Conservation (phyloP, 1,140 invertebrate species). For the Nomia melanderi region DNA sequence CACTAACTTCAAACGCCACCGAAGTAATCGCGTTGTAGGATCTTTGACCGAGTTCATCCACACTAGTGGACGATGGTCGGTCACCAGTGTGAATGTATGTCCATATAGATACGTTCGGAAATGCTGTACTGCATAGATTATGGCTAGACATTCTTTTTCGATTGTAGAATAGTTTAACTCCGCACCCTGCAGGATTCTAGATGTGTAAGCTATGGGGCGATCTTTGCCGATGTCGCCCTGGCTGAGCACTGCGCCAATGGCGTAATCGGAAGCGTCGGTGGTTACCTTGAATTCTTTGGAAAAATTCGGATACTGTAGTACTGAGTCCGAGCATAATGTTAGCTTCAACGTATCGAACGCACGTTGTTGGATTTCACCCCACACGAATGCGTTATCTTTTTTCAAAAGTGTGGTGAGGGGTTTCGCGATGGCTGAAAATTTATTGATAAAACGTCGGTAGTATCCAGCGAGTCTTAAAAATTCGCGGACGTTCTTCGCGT, state of each 20-base stretch:
- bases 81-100: not conserved
- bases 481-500: not conserved
- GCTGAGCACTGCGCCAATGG: not conserved
- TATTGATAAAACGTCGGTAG: not conserved
- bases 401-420: too few relatives aligned
- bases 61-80: too few relatives aligned
- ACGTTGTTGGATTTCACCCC: not conserved
- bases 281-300: not conserved
- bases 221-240: not conserved
- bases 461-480: not conserved
- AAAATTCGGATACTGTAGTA: not conserved
- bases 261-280: not conserved
- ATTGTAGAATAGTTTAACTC: slow-evolving; percentile 55
- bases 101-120: not conserved
- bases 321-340: not conserved
- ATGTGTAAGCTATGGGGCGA: slow-evolving; percentile 19
- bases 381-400: not conserved
- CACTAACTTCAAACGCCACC: too few relatives aligned
- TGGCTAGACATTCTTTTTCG: slow-evolving; percentile 21
- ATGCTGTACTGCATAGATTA: not conserved
- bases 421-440: not conserved
- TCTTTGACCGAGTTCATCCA: too few relatives aligned
- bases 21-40: too few relatives aligned
- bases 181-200: slow-evolving; percentile 8
- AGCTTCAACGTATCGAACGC: not conserved